These are phyloP conservation scores for Tiaroga cobitis DNA, from an alignment of 2,797 vertebrate species.

Conservation along the genomic window DNA sequence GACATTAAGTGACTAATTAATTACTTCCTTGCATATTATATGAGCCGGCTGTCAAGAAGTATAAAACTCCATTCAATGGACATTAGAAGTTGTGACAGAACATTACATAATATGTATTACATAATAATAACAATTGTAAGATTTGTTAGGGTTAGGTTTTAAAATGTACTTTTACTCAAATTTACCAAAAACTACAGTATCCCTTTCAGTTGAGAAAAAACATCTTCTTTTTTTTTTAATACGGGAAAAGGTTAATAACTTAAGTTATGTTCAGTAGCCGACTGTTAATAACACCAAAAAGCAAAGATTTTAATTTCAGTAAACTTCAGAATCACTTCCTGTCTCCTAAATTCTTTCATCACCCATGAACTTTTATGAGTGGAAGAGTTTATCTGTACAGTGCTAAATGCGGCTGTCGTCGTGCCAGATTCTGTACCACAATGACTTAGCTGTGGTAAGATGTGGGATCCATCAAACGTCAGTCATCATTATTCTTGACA, in stretches of 20 bases:
- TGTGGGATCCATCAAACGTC: neutral
- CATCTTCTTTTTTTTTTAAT: neutral
- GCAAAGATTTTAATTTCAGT: neutral
- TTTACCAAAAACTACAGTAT: neutral
- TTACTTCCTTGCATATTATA: neutral
- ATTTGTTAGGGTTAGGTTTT: neutral
- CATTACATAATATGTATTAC: neutral
- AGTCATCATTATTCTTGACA: neutral
- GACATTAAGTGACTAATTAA: neutral
- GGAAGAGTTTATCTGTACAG: conserved; percentile 7
- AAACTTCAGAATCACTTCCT: neutral
- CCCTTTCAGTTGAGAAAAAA: neutral
- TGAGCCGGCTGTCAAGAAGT: neutral
- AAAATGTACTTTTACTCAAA: neutral
- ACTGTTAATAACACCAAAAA: neutral
- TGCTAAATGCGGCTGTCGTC: neutral
- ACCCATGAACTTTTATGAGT: neutral
- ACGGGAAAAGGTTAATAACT: neutral
- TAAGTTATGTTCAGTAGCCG: neutral
- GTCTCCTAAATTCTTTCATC: neutral
- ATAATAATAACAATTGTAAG: neutral
- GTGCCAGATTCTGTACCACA: neutral
- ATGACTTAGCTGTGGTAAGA: neutral
- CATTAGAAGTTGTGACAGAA: neutral
- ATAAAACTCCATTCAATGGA: neutral